A percentile compares a stretch with the other conserved stretches of the same genome.
These are phyloP conservation scores for Papilio demoleus DNA, from an alignment of 2,888 invertebrate species.

Conservation along the genomic window DNA sequence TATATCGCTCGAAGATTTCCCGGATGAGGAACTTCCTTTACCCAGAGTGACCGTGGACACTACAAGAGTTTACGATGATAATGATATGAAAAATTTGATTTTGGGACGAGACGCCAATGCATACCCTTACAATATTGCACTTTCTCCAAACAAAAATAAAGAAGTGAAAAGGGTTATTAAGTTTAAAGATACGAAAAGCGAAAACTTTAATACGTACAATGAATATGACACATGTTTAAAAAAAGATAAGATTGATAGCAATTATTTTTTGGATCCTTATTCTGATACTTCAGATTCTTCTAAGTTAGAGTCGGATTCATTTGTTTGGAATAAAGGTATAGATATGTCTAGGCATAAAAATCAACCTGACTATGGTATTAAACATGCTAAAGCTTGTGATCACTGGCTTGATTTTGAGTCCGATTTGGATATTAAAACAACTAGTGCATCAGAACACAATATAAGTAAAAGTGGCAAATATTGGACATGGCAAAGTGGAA, in stretches of 20 bases:
- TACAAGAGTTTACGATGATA: slow-evolving; percentile 49
- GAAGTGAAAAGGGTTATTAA: slow-evolving; percentile 64
- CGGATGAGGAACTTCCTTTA: slow-evolving; percentile 62
- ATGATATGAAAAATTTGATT: slow-evolving; percentile 71
- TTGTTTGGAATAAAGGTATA: slow-evolving; percentile 59
- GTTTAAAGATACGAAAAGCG: slow-evolving; percentile 53
- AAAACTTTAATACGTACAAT: slow-evolving; percentile 40
- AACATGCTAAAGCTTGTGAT: slow-evolving; percentile 56
- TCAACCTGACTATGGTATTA: slow-evolving; percentile 53
- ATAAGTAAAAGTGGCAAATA: slow-evolving; percentile 52
- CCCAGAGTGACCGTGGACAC: slow-evolving; percentile 63
- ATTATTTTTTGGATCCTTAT: slow-evolving; percentile 48
- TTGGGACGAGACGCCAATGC: slow-evolving; percentile 67
- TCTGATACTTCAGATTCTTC: slow-evolving; percentile 64
- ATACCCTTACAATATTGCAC: slow-evolving; percentile 75
- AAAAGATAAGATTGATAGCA: slow-evolving; percentile 45
- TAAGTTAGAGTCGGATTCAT: slow-evolving; percentile 62
- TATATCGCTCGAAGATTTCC: slow-evolving; percentile 59
- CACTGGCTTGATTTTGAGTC: slow-evolving; percentile 58
- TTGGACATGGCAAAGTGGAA: slow-evolving; percentile 33
- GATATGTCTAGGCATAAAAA: slow-evolving; percentile 58
- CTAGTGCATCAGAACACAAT: slow-evolving; percentile 34
- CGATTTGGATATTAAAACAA: slow-evolving; percentile 28
- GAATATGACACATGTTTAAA: slow-evolving; percentile 40
- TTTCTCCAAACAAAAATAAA: slow-evolving; percentile 70